Conservation (phyloP, 2,888 invertebrate genomes). For the Maniola hyperantus region DNA sequence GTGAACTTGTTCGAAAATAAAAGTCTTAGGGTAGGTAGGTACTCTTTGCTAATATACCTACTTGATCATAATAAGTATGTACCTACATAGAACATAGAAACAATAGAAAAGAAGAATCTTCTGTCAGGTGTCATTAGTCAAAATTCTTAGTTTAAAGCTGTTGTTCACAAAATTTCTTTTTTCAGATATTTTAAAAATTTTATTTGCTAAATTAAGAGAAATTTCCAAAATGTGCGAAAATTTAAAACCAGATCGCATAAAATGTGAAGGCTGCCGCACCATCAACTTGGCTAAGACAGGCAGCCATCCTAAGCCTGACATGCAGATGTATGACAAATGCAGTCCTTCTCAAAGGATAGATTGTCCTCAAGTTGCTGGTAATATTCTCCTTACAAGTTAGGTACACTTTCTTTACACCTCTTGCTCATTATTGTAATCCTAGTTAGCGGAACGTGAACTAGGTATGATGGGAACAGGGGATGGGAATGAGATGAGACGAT, state of each 20-base stretch:
- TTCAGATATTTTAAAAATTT: conserved; percentile 13
- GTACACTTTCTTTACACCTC: not conserved
- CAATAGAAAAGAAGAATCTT: conserved; percentile 26
- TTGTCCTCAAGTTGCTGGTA: conserved; percentile 58
- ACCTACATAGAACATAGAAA: no score
- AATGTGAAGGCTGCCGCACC: conserved; percentile 70
- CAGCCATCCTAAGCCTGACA: conserved; percentile 63
- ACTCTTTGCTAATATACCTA: not conserved
- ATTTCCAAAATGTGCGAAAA: conserved; percentile 60
- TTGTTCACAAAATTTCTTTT: not conserved
- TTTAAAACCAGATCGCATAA: conserved; percentile 49
- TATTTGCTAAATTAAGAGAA: conserved; percentile 10
- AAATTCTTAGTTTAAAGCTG: conserved; percentile 19
- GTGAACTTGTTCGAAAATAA: no score
- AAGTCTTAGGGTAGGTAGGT: no score
- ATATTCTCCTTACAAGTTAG: conserved; percentile 9
- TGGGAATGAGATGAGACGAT: no score
- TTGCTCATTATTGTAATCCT: not conserved
- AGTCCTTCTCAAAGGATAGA: conserved; percentile 52
- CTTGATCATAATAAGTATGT: no score
- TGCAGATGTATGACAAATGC: conserved; percentile 73
- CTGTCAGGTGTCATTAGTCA: conserved; percentile 25
- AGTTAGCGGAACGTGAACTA: not conserved
- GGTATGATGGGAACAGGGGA: not conserved
- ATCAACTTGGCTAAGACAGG: conserved; percentile 69